Evolutionary conservation across 2,888 invertebrate genomes (phyloP), one percentile per base, ranked within the genome.

Genomic region (Pedicia rivosa): DNA sequence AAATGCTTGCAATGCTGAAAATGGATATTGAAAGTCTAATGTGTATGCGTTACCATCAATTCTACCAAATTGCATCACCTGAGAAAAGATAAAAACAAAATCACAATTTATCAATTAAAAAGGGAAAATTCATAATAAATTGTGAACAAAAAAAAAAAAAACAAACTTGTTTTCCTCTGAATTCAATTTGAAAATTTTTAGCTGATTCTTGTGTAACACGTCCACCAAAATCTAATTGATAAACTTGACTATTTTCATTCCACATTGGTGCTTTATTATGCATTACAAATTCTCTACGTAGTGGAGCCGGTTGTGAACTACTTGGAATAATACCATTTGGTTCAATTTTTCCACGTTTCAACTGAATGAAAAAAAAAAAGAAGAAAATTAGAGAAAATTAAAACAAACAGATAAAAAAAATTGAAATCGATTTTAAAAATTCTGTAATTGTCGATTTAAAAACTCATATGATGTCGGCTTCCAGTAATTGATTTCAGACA

Each of bases 1-100:
- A 65, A 98, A 97, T 40, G 97, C 97, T 65, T 98, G 97, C 43
- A 95, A 73, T 46, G 95, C 94, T 40, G 92, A 90, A 67, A 98
- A 97, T 20, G 98, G 98, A 63, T 94, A 90, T 62, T 97, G 94
- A 66, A 95, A 95, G 68, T 98, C 98, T 54, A 98, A 66, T 1
- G 98, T 97, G 66, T 97, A 98, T 30, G 95, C 94, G 60, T 95
- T 95, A 49, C 88, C 90, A 64, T 97, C 97, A 50, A 98, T 97
- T 42, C 97, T 75, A 9, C 97, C 97, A 64, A 98, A 98, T 64
- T 98, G 97, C 92, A 98, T 95, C 42, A 97, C 97, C 92, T 97
- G 62, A 4, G 57, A 56, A 14, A 38, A 37, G 19, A 14, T 33
- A 41, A 27, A 31, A 15, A 9, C 13, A n/a, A 22, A 29, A 12